A percentile compares a stretch with the other conserved stretches of the same genome.
Evolutionary conservation across 2,113 vertebrate species (phyloP).

Genomic region (Arothron firmamentum): DNA sequence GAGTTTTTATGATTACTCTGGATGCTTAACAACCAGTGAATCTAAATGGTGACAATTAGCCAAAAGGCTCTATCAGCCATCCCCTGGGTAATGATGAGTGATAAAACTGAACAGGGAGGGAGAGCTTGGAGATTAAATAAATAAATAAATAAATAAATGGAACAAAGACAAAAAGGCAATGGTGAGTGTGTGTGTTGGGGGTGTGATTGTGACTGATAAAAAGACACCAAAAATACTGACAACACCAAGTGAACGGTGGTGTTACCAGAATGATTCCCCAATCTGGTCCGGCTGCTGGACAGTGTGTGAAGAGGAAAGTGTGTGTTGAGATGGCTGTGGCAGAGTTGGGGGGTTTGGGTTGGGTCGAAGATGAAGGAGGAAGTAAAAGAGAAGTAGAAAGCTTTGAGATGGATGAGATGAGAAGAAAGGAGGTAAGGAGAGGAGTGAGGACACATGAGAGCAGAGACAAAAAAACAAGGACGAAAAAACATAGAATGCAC

Average conservation of each 20-base stretch:
- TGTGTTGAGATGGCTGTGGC: background rate
- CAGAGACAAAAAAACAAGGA: constrained; percentile 47
- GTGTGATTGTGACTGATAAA: constrained; percentile 30
- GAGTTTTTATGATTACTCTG: constrained; percentile 32
- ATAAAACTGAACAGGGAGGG: constrained; percentile 61
- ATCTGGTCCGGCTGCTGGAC: constrained; percentile 44
- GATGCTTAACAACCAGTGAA: constrained; percentile 75
- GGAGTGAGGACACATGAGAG: constrained; percentile 39
- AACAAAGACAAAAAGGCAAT: constrained; percentile 28
- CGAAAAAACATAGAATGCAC: constrained; percentile 40
- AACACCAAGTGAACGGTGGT: constrained; percentile 41
- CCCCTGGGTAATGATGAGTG: constrained; percentile 73
- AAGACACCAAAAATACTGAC: constrained; percentile 39
- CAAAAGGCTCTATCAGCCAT: constrained; percentile 74
- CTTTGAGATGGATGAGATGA: constrained; percentile 60
- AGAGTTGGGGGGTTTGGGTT: background rate
- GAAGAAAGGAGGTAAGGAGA: constrained; percentile 49
- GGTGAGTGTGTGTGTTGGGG: constrained; percentile 22
- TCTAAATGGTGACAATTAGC: constrained; percentile 80
- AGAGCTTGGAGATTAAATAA: constrained; percentile 6
- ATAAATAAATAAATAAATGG: constrained; percentile 14
- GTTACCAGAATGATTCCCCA: constrained; percentile 46
- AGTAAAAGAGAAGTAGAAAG: constrained; percentile 52
- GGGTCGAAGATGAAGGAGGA: constrained; percentile 47
- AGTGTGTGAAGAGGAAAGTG: constrained; percentile 19